Percentiles rank a stretch among this genome's conserved stretches.
These are phyloP conservation scores for Urechis unicinctus DNA, from an alignment of 2,888 invertebrate species.

Conservation along the genomic window DNA sequence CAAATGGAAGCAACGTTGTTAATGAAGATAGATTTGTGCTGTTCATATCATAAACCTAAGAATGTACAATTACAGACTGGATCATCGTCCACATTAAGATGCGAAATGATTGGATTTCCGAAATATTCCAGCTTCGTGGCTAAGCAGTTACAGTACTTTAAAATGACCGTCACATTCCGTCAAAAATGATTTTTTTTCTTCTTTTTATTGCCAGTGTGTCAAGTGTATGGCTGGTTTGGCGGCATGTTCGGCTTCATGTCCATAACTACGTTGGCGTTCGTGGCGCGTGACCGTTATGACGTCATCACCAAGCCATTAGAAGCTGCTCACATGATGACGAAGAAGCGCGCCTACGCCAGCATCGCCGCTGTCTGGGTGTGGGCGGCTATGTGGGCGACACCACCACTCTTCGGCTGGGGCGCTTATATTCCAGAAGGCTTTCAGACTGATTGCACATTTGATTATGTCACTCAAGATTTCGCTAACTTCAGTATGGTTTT, in stretches of 20 bases:
- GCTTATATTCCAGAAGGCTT: slow-evolving; percentile 85
- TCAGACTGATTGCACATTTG: slow-evolving; percentile 87
- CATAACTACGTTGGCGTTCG: slow-evolving; percentile 87
- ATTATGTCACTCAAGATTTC: slow-evolving; percentile 63
- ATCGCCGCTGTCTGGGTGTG: slow-evolving; percentile 75
- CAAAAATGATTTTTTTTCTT: too few relatives aligned
- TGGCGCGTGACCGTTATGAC: slow-evolving; percentile 86
- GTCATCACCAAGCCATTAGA: slow-evolving; percentile 88
- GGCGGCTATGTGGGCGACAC: slow-evolving; percentile 48
- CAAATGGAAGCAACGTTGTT: too few relatives aligned
- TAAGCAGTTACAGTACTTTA: too few relatives aligned
- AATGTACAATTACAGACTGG: too few relatives aligned
- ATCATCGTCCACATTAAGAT: too few relatives aligned
- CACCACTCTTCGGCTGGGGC: slow-evolving; percentile 57
- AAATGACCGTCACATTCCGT: too few relatives aligned
- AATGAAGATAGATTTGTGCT: too few relatives aligned
- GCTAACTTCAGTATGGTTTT: slow-evolving; percentile 13
- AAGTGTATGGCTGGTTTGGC: slow-evolving; percentile 78
- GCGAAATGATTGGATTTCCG: too few relatives aligned
- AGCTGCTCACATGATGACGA: slow-evolving; percentile 71
- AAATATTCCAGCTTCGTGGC: too few relatives aligned
- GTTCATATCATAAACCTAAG: too few relatives aligned
- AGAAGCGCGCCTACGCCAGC: slow-evolving; percentile 67
- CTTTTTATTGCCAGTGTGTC: slow-evolving; percentile 59
- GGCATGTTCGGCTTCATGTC: slow-evolving; percentile 84